Percentiles rank a stretch among this genome's conserved stretches.
Conservation (phyloP, 2,888 invertebrate genomes). For the Drosophila prolongata region DNA sequence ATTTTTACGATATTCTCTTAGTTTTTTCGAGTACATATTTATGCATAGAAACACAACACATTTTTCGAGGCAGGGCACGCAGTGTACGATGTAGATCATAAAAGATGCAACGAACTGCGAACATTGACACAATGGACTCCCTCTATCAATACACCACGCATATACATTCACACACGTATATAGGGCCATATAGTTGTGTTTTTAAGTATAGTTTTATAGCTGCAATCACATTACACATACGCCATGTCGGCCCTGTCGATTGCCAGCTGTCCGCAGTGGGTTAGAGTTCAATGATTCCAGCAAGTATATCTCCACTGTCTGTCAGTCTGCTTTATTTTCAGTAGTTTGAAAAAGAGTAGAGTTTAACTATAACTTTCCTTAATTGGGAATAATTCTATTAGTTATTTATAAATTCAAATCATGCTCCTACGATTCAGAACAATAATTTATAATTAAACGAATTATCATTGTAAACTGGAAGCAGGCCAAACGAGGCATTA, state of each 20-base stretch:
- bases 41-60: not conserved
- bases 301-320: slow-evolving; percentile 3
- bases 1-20: not conserved
- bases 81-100: slow-evolving; percentile 17
- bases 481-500: not conserved
- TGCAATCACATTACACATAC: slow-evolving; percentile 61
- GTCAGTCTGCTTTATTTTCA: not conserved
- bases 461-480: not conserved
- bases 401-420: slow-evolving; percentile 8
- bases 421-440: not conserved
- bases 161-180: slow-evolving; percentile 2
- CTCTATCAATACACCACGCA: slow-evolving; percentile 43
- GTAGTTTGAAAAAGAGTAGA: not conserved
- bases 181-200: slow-evolving; percentile 25
- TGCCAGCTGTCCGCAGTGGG: slow-evolving; percentile 43
- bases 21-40: not conserved
- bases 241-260: slow-evolving; percentile 41
- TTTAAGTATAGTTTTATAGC: slow-evolving; percentile 39
- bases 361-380: not conserved
- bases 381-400: not conserved
- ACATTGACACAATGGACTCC: slow-evolving; percentile 46
- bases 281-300: slow-evolving; percentile 64
- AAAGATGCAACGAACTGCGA: slow-evolving; percentile 54
- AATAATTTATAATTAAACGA: slow-evolving; percentile 14
- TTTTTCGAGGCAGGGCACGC: slow-evolving; percentile 13